Base-by-base conservation (phyloP, 2,888 invertebrate species). In the Anticlea derivata region DNA sequence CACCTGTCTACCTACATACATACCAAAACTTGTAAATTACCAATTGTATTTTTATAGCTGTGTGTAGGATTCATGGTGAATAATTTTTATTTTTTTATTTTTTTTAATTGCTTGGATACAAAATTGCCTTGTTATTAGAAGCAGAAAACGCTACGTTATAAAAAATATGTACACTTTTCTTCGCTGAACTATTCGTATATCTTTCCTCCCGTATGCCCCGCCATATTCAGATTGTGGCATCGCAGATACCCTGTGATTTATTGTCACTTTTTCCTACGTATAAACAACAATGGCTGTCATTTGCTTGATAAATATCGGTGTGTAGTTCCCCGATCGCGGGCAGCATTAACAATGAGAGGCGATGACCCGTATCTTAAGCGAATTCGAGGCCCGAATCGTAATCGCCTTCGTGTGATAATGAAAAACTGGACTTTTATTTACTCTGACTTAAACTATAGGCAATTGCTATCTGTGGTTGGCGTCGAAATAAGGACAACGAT, bases 231-330 rank as follows among this genome's bases (percentile, higher is more conserved):
- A 73, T 70, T 64, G 68, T 62, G 63, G 64, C 58, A 62, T 60
- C 60, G 67, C 64, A 71, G 73, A 75, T 73, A 71, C 60, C 54
- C 45, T 24, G 63, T 73, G 73, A 76, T 76, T 76, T 75, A 76
- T 74, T 60, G 66, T 68, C 68, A 70, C 65, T 70, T 73, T 72
- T 70, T 73, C 66, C 64, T 68, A 58, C 61, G 65, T 62, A 65
- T 67, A 71, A 70, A 73, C 71, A 73, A 73, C 71, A 70, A 72
- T 70, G 65, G 62, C 60, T 66, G 69, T 63, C 67, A 63, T 72
- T 68, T 67, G 59, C 55, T 60, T 67, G 65, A 65, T 67, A 68
- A 66, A 68, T 72, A 61, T 40, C 49, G 54, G 53, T 50, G 55
- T 54, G 59, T 53, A 59, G 55, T 65, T 64, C 50, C 51, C 44